phyloP scores from a whole-genome alignment of 2,113 vertebrate species.

The Oreotrochilus melanogaster region DNA sequence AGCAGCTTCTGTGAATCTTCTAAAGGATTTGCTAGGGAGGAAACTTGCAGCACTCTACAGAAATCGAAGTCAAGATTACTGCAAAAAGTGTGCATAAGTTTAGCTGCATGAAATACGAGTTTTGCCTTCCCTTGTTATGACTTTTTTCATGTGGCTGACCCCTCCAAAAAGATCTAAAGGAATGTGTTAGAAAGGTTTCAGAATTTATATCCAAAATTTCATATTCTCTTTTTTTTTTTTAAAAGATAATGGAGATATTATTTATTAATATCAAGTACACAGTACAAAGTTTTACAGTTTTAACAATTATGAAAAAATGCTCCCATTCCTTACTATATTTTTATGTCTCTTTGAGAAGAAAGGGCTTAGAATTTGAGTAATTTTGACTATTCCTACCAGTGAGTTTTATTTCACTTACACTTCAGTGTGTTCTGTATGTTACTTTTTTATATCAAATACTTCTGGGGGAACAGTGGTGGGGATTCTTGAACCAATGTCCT shows the following conservation, averaged over 20 bases:
- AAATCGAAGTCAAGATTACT: neutral
- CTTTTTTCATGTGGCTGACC: neutral
- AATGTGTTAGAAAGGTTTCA: neutral
- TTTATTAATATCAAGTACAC: neutral
- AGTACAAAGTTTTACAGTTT: neutral
- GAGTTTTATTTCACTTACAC: neutral
- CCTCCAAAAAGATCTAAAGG: neutral
- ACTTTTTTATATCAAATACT: neutral
- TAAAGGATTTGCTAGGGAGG: neutral
- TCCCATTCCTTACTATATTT: neutral
- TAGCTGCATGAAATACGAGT: neutral
- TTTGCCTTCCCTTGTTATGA: neutral
- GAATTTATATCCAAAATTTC: neutral
- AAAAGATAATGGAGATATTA: neutral
- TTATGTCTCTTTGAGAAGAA: neutral
- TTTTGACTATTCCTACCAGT: neutral
- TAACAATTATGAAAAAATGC: neutral
- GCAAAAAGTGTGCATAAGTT: neutral
- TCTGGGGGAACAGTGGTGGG: neutral
- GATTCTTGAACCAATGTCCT: neutral
- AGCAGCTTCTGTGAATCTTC: neutral
- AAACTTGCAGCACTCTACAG: neutral
- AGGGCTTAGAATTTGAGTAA: neutral
- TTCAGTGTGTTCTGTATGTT: neutral
- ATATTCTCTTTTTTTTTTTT: neutral